Base-by-base conservation (phyloP, 2,113 vertebrate species). In the Oncorhynchus kisutch region DNA sequence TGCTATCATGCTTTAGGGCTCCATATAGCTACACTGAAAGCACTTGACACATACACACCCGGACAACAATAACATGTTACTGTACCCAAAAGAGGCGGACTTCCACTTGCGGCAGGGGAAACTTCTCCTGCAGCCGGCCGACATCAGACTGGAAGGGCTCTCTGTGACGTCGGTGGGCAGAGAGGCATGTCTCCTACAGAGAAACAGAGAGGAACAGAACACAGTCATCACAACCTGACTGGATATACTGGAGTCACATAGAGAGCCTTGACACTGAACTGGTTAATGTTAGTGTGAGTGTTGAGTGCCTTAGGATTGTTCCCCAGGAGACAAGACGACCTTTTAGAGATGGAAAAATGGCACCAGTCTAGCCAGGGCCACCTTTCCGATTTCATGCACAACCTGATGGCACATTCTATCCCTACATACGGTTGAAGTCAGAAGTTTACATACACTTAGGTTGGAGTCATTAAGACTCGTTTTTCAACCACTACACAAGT, bases 11-110 rank as follows among this genome's bases (percentile, higher is more conserved):
- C 27, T 68, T 66, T 51, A 45, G 27, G 14, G 16, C 27, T 39
- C 29, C 31, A 20, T 11, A 5, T 18, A 20, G 14, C 31, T 18
- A 68, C 29, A n/a, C 20, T 8, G 31, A 68, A 68, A 16, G 18
- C 25, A 29, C 18, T 22, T n/a, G n/a, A 62, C n/a, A 62, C 59
- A 62, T 62, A 8, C 13, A 39, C 16, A 68, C 29, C 3, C 16
- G 2, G 20, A 68, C 4, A 70, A 45, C 9, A 64, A 4, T 16
- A 81, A 75, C 2, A 22, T 84, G 75, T 83, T 82, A 90, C 89
- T 85, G 83, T 91, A 94, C 93, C 93, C 90, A 75, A 92, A 93
- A 69, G 93, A 92, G 0, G 92, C 88, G 0, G 93, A 92, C 77
- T 92, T 93, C 92, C 93, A 93, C 86, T 88, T 87, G 67, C 84